Percentiles rank a stretch among this genome's conserved stretches.
Conservation (phyloP, 2,888 invertebrate species). For the Lasioglossum pauxillum region DNA sequence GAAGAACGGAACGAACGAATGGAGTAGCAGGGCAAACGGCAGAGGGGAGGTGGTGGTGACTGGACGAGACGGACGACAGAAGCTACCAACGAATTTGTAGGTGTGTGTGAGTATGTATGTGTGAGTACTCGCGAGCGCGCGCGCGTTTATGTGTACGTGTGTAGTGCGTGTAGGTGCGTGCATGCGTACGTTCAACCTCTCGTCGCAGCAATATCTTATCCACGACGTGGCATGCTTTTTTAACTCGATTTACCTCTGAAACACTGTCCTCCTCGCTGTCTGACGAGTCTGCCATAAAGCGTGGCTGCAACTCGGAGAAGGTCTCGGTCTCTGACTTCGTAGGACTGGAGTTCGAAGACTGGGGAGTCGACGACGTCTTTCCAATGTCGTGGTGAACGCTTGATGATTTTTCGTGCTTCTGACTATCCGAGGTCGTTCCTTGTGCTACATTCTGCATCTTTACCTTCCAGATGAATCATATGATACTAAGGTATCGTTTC, state of each 20-base stretch:
- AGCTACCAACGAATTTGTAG: constrained; percentile 38
- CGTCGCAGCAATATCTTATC: constrained; percentile 46
- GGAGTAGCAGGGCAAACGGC: constrained; percentile 7
- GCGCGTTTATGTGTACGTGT: background rate
- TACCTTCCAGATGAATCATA: constrained; percentile 88
- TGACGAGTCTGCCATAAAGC: constrained; percentile 96
- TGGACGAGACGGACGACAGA: constrained; percentile 44
- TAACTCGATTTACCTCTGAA: constrained; percentile 92
- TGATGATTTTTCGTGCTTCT: constrained; percentile 87
- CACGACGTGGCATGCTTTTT: constrained; percentile 56
- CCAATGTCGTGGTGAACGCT: constrained; percentile 86
- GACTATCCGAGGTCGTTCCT: constrained; percentile 90
- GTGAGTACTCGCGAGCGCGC: background rate
- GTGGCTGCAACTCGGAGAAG: constrained; percentile 92
- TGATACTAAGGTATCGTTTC: constrained; percentile 83
- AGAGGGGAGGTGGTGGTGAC: constrained; percentile 39
- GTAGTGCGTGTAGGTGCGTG: constrained; percentile 35
- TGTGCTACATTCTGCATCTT: constrained; percentile 97
- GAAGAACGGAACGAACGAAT: constrained; percentile 25
- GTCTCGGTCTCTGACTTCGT: constrained; percentile 93
- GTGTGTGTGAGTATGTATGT: constrained; percentile 21
- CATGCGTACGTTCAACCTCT: constrained; percentile 52
- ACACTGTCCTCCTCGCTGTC: constrained; percentile 98
- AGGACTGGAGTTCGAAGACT: constrained; percentile 93
- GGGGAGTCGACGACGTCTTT: constrained; percentile 89